A percentile compares a stretch with the other conserved stretches of the same genome.
Evolutionary conservation across 2,113 vertebrate species (phyloP).

Genomic region (western clawed frog (Xenopus tropicalis)): UCB_Xtro_10.0 CM004443.2:27814501-27815000

Average conservation of each 20-base stretch:
- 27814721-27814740: not conserved
- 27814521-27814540: not conserved
- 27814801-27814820: slow-evolving; percentile 7
- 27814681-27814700: not conserved
- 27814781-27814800: slow-evolving; percentile 18
- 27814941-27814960: no score
- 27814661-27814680: slow-evolving; percentile 19
- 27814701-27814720: no score
- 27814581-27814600: slow-evolving; percentile 75
- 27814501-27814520: slow-evolving; percentile 9
- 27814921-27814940: no score
- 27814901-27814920: no score
- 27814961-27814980: no score
- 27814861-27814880: not conserved
- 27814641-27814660: slow-evolving; percentile 58
- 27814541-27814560: slow-evolving; percentile 7
- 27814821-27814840: slow-evolving; percentile 24
- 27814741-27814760: no score
- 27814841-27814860: slow-evolving; percentile 36
- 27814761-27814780: not conserved
- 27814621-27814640: slow-evolving; percentile 62
- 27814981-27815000: no score
- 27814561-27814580: slow-evolving; percentile 46
- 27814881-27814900: no score
- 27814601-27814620: slow-evolving; percentile 66